Percentiles rank a stretch among this genome's conserved stretches.
Conservation (phyloP, 2,888 invertebrate species). For the Tryphoninae sp. region DNA sequence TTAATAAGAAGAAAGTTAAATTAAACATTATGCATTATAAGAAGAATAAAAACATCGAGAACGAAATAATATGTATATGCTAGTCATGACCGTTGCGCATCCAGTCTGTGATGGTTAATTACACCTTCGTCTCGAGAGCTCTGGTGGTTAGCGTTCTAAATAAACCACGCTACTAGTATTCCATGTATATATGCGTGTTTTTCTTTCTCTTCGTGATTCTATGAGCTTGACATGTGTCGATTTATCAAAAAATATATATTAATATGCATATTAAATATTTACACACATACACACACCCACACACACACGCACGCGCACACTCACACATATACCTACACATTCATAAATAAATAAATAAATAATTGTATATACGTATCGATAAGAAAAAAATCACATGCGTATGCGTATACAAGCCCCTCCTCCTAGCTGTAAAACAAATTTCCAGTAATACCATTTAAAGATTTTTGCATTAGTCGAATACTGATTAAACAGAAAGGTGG, state of each 20-base stretch:
- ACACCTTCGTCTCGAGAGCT: constrained; percentile 54
- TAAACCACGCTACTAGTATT: constrained; percentile 55
- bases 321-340: constrained; percentile 57
- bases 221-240: constrained; percentile 38
- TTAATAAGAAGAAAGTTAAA: constrained; percentile 47
- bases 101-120: constrained; percentile 30
- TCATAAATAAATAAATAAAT: constrained; percentile 65
- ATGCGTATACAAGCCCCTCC: constrained; percentile 78
- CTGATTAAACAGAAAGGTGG: constrained; percentile 56
- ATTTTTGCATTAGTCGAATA: constrained; percentile 67
- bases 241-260: constrained; percentile 10
- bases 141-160: constrained; percentile 45
- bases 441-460: constrained; percentile 63
- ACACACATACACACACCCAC: not conserved
- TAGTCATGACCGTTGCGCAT: constrained; percentile 48
- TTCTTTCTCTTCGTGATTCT: constrained; percentile 1
- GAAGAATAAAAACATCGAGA: constrained; percentile 42
- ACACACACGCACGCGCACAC: constrained; percentile 55
- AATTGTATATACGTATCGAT: constrained; percentile 69
- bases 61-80: constrained; percentile 10
- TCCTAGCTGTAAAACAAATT: constrained; percentile 79
- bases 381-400: constrained; percentile 75
- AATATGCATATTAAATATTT: constrained; percentile 38
- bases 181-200: constrained; percentile 58
- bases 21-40: constrained; percentile 44